Evolutionary conservation across 2,113 vertebrate genomes (phyloP).

Genomic region (Myrmecophaga tridactyla): DNA sequence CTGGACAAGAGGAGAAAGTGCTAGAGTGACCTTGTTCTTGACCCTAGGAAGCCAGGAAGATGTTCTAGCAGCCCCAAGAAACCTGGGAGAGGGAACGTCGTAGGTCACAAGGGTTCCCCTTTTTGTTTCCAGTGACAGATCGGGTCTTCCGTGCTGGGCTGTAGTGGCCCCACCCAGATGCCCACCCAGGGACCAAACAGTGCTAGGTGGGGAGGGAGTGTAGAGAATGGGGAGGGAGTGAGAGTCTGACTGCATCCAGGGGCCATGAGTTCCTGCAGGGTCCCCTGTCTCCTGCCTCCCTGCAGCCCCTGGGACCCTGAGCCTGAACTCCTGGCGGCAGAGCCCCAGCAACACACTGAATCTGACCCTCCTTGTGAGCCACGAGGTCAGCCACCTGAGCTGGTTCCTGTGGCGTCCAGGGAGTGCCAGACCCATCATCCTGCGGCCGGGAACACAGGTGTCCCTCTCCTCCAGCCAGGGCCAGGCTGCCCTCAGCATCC

Average conservation of each 20-base stretch:
- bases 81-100: background rate
- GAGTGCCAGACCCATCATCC: background rate
- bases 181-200: background rate
- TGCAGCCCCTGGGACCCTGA: conserved; percentile 57
- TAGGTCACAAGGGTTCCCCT: background rate
- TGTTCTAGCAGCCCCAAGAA: background rate
- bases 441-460: conserved; percentile 54
- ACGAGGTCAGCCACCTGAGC: conserved; percentile 24
- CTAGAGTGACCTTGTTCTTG: background rate
- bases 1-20: background rate
- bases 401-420: conserved; percentile 54
- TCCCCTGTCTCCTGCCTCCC: background rate
- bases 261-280: background rate
- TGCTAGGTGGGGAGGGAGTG: background rate
- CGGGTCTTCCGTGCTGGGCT: no score
- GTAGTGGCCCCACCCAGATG: background rate
- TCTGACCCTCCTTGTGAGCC: conserved; percentile 42
- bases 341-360: background rate
- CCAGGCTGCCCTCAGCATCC: conserved; percentile 54
- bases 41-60: background rate
- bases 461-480: background rate
- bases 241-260: background rate
- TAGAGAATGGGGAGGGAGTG: background rate
- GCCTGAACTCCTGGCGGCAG: background rate
- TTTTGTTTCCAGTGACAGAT: background rate